phyloP scores from a whole-genome alignment of 2,888 invertebrate species.

The Rotaria sp. region DNA sequence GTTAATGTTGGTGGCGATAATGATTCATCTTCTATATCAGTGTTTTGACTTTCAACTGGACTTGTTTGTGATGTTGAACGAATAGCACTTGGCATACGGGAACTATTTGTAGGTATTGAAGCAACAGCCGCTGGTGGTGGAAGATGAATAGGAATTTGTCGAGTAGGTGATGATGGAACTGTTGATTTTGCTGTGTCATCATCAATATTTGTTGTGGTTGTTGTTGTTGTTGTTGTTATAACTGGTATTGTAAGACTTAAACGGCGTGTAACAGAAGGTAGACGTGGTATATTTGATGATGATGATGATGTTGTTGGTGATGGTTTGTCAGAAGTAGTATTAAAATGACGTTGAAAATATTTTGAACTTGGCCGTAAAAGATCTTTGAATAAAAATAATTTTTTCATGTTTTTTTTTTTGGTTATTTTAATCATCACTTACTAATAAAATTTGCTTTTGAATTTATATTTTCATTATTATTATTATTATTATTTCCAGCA shows the following conservation, averaged over 20 bases:
- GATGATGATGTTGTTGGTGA: background rate
- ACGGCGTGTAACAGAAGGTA: background rate
- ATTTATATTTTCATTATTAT: background rate
- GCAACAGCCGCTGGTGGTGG: background rate
- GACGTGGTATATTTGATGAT: background rate
- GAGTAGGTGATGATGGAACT: background rate
- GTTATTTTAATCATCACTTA: background rate
- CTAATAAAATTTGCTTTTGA: background rate
- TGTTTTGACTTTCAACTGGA: background rate
- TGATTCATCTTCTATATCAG: background rate
- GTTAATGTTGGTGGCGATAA: background rate
- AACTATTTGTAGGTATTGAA: background rate
- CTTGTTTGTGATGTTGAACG: background rate
- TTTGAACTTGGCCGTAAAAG: background rate
- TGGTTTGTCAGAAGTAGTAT: background rate
- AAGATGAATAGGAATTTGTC: background rate
- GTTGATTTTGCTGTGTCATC: background rate
- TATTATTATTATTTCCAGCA: no score
- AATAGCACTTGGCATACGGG: conserved; percentile 9
- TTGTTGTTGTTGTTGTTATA: background rate
- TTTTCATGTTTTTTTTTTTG: background rate
- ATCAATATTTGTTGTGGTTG: background rate
- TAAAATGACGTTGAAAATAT: background rate
- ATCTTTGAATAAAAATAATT: background rate
- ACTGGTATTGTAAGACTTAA: conserved; percentile 7